Conservation (phyloP, 1,140 invertebrate genomes). For the Hyles euphorbiae region DNA sequence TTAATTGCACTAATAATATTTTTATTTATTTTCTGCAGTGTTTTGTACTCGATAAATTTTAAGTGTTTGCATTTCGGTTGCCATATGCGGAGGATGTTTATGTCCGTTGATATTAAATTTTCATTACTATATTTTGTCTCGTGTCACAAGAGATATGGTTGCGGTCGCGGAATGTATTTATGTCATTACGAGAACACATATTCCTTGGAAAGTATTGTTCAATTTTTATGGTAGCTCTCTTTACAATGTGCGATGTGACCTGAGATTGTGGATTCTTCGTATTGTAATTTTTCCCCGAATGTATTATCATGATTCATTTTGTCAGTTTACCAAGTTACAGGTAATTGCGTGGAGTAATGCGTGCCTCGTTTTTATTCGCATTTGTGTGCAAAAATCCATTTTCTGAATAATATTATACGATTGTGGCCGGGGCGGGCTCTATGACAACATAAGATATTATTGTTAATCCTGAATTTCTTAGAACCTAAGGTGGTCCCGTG, state of each 20-base stretch:
- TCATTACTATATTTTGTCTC: conserved; percentile 1
- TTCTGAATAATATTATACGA: conserved; percentile 14
- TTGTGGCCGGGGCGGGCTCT: conserved; percentile 17
- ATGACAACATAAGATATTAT: conserved; percentile 22
- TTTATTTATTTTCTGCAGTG: conserved; percentile 3
- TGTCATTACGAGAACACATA: neutral
- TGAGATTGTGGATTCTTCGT: conserved; percentile 26
- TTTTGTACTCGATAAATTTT: neutral
- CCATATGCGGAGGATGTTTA: neutral
- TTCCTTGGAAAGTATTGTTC: conserved; percentile 1
- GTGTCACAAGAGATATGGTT: neutral
- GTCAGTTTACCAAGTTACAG: conserved; percentile 6
- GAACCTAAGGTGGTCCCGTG: conserved; percentile 7
- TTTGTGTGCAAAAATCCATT: neutral
- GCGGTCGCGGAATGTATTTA: conserved; percentile 1
- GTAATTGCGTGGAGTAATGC: conserved; percentile 19
- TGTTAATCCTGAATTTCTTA: conserved; percentile 24
- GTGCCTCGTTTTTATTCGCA: neutral
- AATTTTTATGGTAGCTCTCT: conserved; percentile 4
- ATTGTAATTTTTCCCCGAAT: conserved; percentile 19
- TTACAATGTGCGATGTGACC: conserved; percentile 25
- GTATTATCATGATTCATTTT: conserved; percentile 7
- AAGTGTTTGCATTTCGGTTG: conserved; percentile 2
- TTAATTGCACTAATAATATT: conserved; percentile 4
- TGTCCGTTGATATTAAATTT: conserved; percentile 7